Conservation (phyloP, 2,113 vertebrate species). For the Pandion haliaetus region DNA sequence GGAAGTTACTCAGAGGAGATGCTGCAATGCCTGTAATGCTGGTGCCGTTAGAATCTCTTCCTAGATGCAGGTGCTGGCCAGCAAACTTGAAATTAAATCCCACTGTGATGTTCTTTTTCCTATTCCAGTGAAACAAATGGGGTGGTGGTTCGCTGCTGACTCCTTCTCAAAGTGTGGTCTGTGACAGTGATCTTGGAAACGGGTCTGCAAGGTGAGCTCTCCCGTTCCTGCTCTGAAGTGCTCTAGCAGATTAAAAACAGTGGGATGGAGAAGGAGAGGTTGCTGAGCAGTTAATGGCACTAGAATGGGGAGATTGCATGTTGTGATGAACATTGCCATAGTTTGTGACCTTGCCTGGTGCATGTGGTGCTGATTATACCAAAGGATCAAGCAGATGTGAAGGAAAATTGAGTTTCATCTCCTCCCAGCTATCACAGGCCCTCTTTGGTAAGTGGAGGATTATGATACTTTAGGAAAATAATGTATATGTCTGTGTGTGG, state of each 20-base stretch:
- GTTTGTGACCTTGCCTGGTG: background rate
- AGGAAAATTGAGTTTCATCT: no score
- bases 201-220: background rate
- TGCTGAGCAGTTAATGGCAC: conserved; percentile 38
- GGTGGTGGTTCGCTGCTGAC: background rate
- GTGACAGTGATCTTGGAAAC: background rate
- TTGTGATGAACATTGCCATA: conserved; percentile 8
- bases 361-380: no score
- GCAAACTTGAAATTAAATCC: conserved; percentile 51
- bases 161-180: conserved; percentile 1
- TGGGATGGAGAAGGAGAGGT: conserved; percentile 12
- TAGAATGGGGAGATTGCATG: background rate
- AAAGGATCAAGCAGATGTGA: no score
- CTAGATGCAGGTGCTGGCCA: conserved; percentile 26
- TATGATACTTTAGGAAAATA: no score
- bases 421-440: no score
- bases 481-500: no score
- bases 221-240: background rate
- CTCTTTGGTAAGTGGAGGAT: no score
- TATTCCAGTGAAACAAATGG: conserved; percentile 48
- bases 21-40: background rate
- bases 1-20: background rate
- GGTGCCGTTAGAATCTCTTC: background rate
- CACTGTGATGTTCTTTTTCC: conserved; percentile 13
- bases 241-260: conserved; percentile 62